Evolutionary conservation across 2,797 vertebrate genomes (phyloP).

Genomic region (Tapera naevia): DNA sequence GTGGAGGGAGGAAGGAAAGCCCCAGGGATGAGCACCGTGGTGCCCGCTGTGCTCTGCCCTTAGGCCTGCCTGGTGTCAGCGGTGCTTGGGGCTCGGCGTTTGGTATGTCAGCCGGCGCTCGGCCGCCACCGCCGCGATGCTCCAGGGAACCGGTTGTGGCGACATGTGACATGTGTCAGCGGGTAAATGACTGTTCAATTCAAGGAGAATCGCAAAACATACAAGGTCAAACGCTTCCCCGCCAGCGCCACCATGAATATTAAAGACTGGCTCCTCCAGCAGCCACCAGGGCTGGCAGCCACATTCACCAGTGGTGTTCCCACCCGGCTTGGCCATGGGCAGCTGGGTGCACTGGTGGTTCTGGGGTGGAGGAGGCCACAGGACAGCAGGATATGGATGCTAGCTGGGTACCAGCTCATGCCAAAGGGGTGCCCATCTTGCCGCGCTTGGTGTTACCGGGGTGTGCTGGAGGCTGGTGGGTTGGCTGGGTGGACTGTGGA

Average conservation of each 20-base stretch:
- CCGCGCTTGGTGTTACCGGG: fast-evolving
- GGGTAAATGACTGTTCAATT: slow-evolving; percentile 73
- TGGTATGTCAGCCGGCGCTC: background rate
- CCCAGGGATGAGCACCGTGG: fast-evolving
- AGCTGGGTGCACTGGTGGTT: background rate
- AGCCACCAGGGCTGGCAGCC: background rate
- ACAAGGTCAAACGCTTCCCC: slow-evolving; percentile 76
- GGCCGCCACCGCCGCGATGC: slow-evolving; percentile 35
- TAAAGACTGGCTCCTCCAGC: slow-evolving; percentile 27
- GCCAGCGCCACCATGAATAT: slow-evolving; percentile 70
- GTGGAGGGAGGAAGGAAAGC: background rate
- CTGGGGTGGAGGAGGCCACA: background rate
- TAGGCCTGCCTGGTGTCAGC: fast-evolving
- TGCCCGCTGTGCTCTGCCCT: background rate
- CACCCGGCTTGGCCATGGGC: fast-evolving
- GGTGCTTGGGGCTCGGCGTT: background rate
- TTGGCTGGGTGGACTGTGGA: background rate
- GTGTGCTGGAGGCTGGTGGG: background rate
- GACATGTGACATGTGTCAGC: slow-evolving; percentile 72
- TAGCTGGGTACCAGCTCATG: background rate
- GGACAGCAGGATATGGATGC: fast-evolving
- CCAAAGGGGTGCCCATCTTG: fast-evolving
- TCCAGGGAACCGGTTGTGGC: slow-evolving; percentile 43
- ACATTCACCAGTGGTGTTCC: fast-evolving
- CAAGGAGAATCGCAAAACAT: slow-evolving; percentile 71